Evolutionary conservation across 2,113 vertebrate species (phyloP).

Genomic region (Ia io): DNA sequence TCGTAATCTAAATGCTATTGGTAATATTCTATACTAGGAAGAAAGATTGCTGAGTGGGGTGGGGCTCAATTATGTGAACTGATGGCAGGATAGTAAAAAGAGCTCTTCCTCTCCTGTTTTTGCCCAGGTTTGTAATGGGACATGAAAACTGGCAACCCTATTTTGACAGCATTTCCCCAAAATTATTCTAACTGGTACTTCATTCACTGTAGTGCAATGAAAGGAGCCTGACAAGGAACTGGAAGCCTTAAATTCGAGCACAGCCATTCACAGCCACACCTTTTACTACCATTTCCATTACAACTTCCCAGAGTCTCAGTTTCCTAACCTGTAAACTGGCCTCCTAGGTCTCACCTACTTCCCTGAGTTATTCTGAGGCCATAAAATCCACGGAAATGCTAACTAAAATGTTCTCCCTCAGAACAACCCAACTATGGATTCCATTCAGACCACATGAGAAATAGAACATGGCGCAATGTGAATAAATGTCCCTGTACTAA

Average conservation of each 20-base stretch:
- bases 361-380: not conserved
- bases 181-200: not conserved
- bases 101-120: slow-evolving; percentile 19
- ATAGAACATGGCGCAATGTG: not conserved
- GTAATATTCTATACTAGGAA: not conserved
- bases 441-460: not conserved
- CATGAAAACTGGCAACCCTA: slow-evolving; percentile 33
- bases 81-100: not conserved
- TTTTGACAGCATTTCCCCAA: slow-evolving; percentile 42
- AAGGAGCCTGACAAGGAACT: not conserved
- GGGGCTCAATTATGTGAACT: not conserved
- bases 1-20: not conserved
- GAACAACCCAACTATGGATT: not conserved
- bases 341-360: not conserved
- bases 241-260: not conserved
- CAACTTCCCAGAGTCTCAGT: not conserved
- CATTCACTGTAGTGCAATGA: not conserved
- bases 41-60: not conserved
- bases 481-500: not conserved
- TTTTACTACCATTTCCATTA: not conserved
- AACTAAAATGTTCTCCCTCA: not conserved
- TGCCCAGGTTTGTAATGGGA: not conserved
- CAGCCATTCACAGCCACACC: not conserved
- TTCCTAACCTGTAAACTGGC: not conserved
- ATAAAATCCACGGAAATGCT: not conserved